Percentiles rank a stretch among this genome's conserved stretches.
Evolutionary conservation across 2,113 vertebrate genomes (phyloP).

Genomic region (Rousettus leschenaultii): DNA sequence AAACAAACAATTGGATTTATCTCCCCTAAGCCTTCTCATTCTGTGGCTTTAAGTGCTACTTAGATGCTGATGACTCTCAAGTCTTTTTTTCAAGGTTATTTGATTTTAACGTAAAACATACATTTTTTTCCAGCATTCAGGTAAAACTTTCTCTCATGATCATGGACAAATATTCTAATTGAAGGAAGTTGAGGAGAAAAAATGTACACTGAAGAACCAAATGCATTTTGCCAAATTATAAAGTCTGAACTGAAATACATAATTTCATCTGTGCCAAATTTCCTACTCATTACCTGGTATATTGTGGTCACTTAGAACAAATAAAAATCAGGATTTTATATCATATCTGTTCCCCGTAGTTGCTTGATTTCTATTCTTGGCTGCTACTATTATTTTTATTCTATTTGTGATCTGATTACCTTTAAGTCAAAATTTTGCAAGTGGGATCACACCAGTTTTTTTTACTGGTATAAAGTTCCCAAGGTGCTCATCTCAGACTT

Average conservation of each 20-base stretch:
- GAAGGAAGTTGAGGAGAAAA: neutral
- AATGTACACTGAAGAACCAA: neutral
- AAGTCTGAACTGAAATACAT: conserved; percentile 10
- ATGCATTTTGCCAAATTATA: neutral
- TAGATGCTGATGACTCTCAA: neutral
- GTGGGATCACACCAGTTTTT: neutral
- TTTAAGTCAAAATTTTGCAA: neutral
- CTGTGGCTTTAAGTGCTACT: neutral
- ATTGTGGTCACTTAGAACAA: neutral
- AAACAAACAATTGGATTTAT: neutral
- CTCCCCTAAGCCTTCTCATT: neutral
- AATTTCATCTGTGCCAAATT: neutral
- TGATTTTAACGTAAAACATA: conserved; percentile 52
- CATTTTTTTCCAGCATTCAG: neutral
- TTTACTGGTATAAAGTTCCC: neutral
- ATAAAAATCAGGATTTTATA: neutral
- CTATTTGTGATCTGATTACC: neutral
- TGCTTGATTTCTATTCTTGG: neutral
- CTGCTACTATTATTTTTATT: conserved; percentile 16
- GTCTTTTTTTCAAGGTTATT: neutral
- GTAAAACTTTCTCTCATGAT: conserved; percentile 22
- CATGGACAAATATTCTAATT: neutral
- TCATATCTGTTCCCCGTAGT: neutral
- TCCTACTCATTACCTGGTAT: neutral
- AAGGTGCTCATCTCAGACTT: neutral